A percentile compares a stretch with the other conserved stretches of the same genome.
Conservation (phyloP, 37 sponge, comb jelly and placozoan genomes). For the Agelas oroides region DNA sequence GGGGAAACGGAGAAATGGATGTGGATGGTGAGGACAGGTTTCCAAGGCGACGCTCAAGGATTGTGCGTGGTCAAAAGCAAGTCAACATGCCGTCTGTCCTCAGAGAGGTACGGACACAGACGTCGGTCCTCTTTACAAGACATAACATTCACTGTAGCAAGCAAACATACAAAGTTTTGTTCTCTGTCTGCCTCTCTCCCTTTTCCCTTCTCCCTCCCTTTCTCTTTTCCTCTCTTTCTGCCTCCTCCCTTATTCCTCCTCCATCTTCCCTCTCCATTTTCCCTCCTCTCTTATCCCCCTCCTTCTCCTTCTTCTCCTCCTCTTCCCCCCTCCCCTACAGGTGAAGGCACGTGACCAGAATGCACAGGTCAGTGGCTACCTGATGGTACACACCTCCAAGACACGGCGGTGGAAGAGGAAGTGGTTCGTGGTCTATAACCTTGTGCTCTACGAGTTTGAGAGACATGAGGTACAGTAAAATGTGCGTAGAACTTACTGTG, state of each 20-base stretch:
- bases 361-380: slow-evolving; percentile 84
- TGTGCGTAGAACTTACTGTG: background rate
- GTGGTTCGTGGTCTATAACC: slow-evolving; percentile 81
- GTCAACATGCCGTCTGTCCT: slow-evolving; percentile 54
- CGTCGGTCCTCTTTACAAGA: too few species aligned
- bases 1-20: too few species aligned
- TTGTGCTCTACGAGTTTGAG: slow-evolving; percentile 81
- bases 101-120: slow-evolving; percentile 40
- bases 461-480: slow-evolving; percentile 68
- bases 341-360: slow-evolving; percentile 82
- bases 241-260: too few species aligned
- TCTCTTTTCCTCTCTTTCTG: too few species aligned
- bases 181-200: too few species aligned
- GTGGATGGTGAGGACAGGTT: too few species aligned
- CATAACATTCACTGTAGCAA: too few species aligned
- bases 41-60: too few species aligned
- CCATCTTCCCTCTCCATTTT: too few species aligned
- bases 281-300: background rate
- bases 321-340: slow-evolving; percentile 1
- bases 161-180: too few species aligned
- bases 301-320: background rate
- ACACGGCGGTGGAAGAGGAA: slow-evolving; percentile 76
- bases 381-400: slow-evolving; percentile 36
- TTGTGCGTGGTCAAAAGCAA: slow-evolving; percentile 7
- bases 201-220: too few species aligned